These are phyloP conservation scores for Crioceris asparagi DNA, from an alignment of 2,888 invertebrate species.

Conservation along the genomic window DNA sequence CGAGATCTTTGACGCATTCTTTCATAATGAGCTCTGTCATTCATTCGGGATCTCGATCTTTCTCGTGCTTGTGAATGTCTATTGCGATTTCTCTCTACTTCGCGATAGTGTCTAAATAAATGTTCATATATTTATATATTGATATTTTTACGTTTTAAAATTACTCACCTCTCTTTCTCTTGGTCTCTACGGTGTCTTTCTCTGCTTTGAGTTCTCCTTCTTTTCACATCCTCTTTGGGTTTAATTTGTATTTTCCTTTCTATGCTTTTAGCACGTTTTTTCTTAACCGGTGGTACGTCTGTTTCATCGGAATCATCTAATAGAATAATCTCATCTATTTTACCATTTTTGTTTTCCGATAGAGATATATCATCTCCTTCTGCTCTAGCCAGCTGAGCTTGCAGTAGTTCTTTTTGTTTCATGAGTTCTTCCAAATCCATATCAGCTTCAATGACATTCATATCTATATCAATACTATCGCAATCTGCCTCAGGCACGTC, in stretches of 20 bases:
- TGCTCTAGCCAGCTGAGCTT: slow-evolving; percentile 70
- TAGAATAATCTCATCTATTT: slow-evolving; percentile 21
- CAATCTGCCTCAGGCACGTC: slow-evolving; percentile 50
- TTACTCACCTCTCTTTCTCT: slow-evolving; percentile 17
- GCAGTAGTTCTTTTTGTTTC: slow-evolving; percentile 76
- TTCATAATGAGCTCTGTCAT: slow-evolving; percentile 15
- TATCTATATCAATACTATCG: slow-evolving; percentile 57
- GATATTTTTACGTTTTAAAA: not conserved
- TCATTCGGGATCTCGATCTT: slow-evolving; percentile 16
- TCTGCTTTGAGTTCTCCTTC: slow-evolving; percentile 7
- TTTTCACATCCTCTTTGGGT: slow-evolving; percentile 18
- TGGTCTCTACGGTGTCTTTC: slow-evolving; percentile 10
- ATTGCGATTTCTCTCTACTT: slow-evolving; percentile 29
- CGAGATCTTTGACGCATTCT: slow-evolving; percentile 24
- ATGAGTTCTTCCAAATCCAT: slow-evolving; percentile 80
- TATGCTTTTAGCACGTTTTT: slow-evolving; percentile 36
- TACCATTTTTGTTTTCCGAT: slow-evolving; percentile 30
- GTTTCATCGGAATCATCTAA: slow-evolving; percentile 52
- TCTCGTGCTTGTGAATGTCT: slow-evolving; percentile 19
- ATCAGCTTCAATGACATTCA: slow-evolving; percentile 71
- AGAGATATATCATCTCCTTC: slow-evolving; percentile 40
- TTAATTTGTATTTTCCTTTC: slow-evolving; percentile 35
- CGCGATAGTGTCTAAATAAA: slow-evolving; percentile 11
- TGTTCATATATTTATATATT: not conserved
- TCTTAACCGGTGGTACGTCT: slow-evolving; percentile 17